Evolutionary conservation across 2,797 vertebrate species (phyloP), one percentile per base, ranked within the genome.

Genomic region (Siniperca obscura): DNA sequence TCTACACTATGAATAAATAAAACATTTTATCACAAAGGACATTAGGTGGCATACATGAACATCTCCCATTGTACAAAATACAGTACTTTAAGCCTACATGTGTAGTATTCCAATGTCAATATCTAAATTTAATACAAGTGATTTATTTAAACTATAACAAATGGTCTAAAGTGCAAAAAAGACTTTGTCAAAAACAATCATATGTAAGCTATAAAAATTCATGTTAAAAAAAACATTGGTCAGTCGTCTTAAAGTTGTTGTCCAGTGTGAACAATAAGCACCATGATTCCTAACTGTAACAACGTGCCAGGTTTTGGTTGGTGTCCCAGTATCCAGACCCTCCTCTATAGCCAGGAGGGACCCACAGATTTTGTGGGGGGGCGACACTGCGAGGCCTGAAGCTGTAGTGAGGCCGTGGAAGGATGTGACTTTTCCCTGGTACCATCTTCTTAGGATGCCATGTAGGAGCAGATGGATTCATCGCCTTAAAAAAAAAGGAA

Each of bases 151-250:
- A 91, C 81, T 90, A 90, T 86, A 92, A 94, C 87, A 94, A 92
- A 86, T 80, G 52, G 34, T 93, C 92, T 94, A 96, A 95, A 96
- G 95, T 96, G 95, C 95, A 96, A 87, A 90, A 87, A 85, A 79
- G 68, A 92, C 73, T 56, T 78, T 62, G 71, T 81, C 84, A 80
- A 90, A 86, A 87, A 86, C 80, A 85, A 67, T 27, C 85, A 84
- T 61, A 87, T 50, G 38, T 74, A 78, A 59, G 48, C 82, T 87
- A 89, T 87, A 91, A 87, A 92, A 93, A 90, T 86, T 85, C 46
- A 83, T 68, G 70, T 90, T 86, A 50, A 44, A 90, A 75, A 92
- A 88, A 78, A 69, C 67, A 84, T 85, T 90, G 82, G 86, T 93
- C 88, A 84, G 72, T 91, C 60, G 80, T 90, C 73, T 81, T 86